A percentile compares a stretch with the other conserved stretches of the same genome.
These are phyloP conservation scores for Ditula angustiorana DNA, from an alignment of 2,888 invertebrate species.

Conservation along the genomic window DNA sequence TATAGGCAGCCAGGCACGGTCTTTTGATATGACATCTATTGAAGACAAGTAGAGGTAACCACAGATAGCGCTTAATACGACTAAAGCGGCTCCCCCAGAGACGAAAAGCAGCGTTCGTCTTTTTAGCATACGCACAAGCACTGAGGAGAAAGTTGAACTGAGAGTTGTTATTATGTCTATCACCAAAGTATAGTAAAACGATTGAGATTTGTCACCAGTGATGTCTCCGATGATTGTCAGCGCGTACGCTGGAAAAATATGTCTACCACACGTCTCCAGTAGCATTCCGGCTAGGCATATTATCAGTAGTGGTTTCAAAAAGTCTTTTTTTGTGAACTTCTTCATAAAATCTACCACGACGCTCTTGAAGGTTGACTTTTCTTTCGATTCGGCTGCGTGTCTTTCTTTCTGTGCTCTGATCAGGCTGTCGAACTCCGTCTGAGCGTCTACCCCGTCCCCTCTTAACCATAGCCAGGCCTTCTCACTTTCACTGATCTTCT, in stretches of 20 bases:
- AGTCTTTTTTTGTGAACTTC: slow-evolving; percentile 50
- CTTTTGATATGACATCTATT: slow-evolving; percentile 48
- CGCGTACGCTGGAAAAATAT: slow-evolving; percentile 59
- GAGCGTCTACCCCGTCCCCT: slow-evolving; percentile 55
- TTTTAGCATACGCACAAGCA: slow-evolving; percentile 55
- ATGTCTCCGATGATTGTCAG: slow-evolving; percentile 53
- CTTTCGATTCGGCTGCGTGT: slow-evolving; percentile 8
- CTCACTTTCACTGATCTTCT: slow-evolving; percentile 71
- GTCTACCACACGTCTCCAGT: slow-evolving; percentile 57
- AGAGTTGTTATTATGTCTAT: slow-evolving; percentile 57
- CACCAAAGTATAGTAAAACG: slow-evolving; percentile 55
- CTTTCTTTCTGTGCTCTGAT: slow-evolving; percentile 47
- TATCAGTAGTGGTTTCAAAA: slow-evolving; percentile 54
- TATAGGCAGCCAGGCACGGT: slow-evolving; percentile 49
- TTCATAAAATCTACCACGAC: slow-evolving; percentile 38
- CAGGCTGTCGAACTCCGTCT: slow-evolving; percentile 47
- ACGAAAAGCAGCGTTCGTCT: slow-evolving; percentile 55
- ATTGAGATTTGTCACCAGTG: slow-evolving; percentile 50
- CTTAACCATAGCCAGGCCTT: slow-evolving; percentile 79
- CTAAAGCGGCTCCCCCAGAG: slow-evolving; percentile 53
- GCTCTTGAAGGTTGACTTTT: slow-evolving; percentile 18
- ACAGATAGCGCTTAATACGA: slow-evolving; percentile 51
- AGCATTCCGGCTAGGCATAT: slow-evolving; percentile 51
- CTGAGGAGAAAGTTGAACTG: slow-evolving; percentile 54
- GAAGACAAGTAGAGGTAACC: slow-evolving; percentile 50